A percentile compares a stretch with the other conserved stretches of the same genome.
phyloP scores from a whole-genome alignment of 2,113 vertebrate genomes.

The Antennarius striatus region DNA sequence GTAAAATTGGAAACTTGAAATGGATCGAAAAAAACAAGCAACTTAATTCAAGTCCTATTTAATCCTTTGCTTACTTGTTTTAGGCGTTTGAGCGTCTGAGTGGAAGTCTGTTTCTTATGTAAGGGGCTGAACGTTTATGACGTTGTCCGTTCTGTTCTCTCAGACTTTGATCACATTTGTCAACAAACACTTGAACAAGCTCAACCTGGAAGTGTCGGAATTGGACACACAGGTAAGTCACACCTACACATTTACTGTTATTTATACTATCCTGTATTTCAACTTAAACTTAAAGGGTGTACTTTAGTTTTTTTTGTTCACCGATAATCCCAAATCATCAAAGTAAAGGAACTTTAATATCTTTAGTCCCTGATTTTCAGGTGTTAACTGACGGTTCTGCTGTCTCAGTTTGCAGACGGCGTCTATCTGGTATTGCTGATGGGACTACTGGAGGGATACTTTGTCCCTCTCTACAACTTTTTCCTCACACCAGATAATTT shows the following conservation, averaged over 20 bases:
- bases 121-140: not conserved
- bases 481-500: slow-evolving; percentile 98
- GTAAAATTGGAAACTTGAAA: too few relatives aligned
- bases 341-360: too few relatives aligned
- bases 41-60: too few relatives aligned
- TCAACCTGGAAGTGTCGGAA: slow-evolving; percentile 97
- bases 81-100: not conserved
- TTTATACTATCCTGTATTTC: too few relatives aligned
- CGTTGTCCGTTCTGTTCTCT: slow-evolving; percentile 30
- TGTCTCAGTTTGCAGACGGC: slow-evolving; percentile 94
- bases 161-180: slow-evolving; percentile 98
- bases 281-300: too few relatives aligned
- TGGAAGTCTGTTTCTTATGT: not conserved
- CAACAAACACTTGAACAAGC: slow-evolving; percentile 98
- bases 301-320: too few relatives aligned
- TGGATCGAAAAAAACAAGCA: too few relatives aligned
- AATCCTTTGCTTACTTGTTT: too few relatives aligned
- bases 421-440: slow-evolving; percentile 97
- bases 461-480: slow-evolving; percentile 96
- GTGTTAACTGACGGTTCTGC: not conserved
- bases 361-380: too few relatives aligned
- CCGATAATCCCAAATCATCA: too few relatives aligned
- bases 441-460: slow-evolving; percentile 96
- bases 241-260: not conserved
- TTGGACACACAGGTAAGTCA: slow-evolving; percentile 93